Evolutionary conservation across 1,140 invertebrate species (phyloP), one percentile per base, ranked within the genome.

Genomic region (Gonioctena quinquepunctata): DNA sequence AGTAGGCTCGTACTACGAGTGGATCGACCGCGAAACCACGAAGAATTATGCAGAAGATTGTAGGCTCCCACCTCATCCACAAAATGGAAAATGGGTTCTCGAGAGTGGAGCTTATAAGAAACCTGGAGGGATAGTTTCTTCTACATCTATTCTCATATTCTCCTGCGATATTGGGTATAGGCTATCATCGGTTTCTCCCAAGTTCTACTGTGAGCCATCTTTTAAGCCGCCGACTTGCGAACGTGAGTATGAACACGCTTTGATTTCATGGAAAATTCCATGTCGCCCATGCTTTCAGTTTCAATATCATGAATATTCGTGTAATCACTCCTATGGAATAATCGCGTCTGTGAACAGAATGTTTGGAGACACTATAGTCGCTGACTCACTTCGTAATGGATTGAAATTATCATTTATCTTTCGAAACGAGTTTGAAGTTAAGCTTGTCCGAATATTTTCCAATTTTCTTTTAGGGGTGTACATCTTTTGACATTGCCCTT

Each of bases 1-100:
- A 28, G 60, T 78, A 18, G 67, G 59, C 8, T 21, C 0, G 4
- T 75, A 78, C 48, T 69, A 50, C 6, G 56, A 72, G 42, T 72
- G 61, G 54, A 61, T 72, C 19, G 61, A 64, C 42, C 18, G 48
- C 5, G 21, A 49, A 22, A 49, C 19, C 26, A 64, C 18, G 22
- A 64, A 19, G 28, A 13, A 64, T 13, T 49, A 21, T 48, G 13
- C 49, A 5, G 33, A 64, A 23, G 61, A 64, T 5, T 64, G 61
- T 27, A 27, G 19, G 0, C 61, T 64, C n/a, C 61, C 61, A n/a
- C 11, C 33, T 8, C 48, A 64, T 64, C 61, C 61, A 19, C n/a
- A 50, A 48, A 64, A 64, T 64, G 61, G 61, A 6, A 64, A 25
- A 26, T 64, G 61, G 61, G n/a, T 21, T 22, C n/a, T 64, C 16